These are phyloP conservation scores for Acanthurus leucopareius DNA, from an alignment of 2,797 vertebrate species.

Conservation along the genomic window DNA sequence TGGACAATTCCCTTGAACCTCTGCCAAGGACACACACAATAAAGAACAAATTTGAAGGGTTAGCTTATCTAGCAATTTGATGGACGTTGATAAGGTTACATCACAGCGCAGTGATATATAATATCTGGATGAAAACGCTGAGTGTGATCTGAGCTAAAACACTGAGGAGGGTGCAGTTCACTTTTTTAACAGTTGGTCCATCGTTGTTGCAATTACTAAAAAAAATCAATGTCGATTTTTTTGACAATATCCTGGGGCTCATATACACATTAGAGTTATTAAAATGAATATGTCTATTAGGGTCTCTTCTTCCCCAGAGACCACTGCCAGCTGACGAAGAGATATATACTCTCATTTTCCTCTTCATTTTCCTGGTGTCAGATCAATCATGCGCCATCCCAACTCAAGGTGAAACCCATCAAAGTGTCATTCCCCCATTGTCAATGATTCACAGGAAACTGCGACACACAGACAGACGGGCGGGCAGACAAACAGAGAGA, in stretches of 20 bases:
- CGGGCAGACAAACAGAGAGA: constrained; percentile 68
- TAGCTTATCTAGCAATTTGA: constrained; percentile 73
- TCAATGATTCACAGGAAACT: constrained; percentile 72
- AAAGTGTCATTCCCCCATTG: constrained; percentile 70
- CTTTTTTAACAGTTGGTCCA: constrained; percentile 49
- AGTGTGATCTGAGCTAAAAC: constrained; percentile 46
- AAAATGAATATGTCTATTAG: constrained; percentile 77
- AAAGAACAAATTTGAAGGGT: constrained; percentile 77
- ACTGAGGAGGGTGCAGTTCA: constrained; percentile 22
- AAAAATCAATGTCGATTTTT: constrained; percentile 63
- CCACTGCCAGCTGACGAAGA: constrained; percentile 59
- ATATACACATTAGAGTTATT: constrained; percentile 72
- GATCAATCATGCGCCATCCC: constrained; percentile 80
- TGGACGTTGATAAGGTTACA: constrained; percentile 79
- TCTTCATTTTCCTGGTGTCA: constrained; percentile 76
- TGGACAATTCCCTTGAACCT: constrained; percentile 83
- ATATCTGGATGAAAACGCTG: constrained; percentile 35
- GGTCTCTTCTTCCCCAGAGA: constrained; percentile 47
- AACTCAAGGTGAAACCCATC: constrained; percentile 83
- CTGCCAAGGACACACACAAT: constrained; percentile 81
- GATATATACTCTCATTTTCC: constrained; percentile 75
- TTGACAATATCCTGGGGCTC: constrained; percentile 65
- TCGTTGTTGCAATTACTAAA: constrained; percentile 11
- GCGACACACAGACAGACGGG: constrained; percentile 48
- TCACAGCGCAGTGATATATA: constrained; percentile 64